Conservation (phyloP, 1,140 invertebrate genomes). For the Steinernema khuongi region DNA sequence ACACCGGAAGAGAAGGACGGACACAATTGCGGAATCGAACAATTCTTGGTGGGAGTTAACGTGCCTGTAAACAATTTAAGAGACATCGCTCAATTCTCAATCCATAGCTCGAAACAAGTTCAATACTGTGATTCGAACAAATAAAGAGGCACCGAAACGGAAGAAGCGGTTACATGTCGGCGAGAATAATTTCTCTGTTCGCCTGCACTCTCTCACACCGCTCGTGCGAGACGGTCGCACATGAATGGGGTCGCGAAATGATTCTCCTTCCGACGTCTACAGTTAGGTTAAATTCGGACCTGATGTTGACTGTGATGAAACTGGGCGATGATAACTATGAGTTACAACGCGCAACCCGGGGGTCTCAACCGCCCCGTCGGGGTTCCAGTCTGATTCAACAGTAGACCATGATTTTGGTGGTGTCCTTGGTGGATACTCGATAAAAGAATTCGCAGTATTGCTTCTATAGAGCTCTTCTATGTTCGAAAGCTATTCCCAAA, state of each 20-base stretch:
- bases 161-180: neutral
- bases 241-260: neutral
- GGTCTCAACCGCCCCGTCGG: slow-evolving; percentile 14
- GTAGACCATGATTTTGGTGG: neutral
- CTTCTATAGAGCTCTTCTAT: neutral
- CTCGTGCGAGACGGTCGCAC: neutral
- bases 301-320: neutral
- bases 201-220: neutral
- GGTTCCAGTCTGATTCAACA: neutral
- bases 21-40: no score
- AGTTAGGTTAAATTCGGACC: neutral
- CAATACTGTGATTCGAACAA: no score
- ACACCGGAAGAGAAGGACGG: no score
- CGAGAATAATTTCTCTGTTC: neutral
- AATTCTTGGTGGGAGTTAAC: no score
- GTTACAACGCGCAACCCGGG: neutral
- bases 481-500: no score
- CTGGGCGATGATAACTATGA: neutral
- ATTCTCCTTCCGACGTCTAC: neutral
- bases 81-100: no score
- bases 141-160: neutral
- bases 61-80: no score
- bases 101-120: no score
- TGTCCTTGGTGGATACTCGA: neutral
- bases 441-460: neutral